phyloP scores from a whole-genome alignment of 2,797 vertebrate species.

The Cyprinodon diabolis region DNA sequence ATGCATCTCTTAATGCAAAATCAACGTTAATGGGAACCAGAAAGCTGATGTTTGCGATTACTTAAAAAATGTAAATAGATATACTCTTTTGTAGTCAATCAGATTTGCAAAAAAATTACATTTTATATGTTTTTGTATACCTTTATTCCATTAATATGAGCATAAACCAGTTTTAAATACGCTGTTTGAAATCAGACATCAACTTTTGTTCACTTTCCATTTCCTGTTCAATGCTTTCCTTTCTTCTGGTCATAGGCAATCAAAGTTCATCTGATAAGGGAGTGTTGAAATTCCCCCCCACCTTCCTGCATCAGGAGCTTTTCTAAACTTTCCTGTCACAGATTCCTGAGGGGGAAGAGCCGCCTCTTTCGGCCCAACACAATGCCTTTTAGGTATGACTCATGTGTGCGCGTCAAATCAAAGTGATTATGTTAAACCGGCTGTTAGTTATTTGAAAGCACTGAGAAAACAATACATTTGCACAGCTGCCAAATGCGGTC shows the following conservation, averaged over 20 bases:
- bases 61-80: too few relatives aligned
- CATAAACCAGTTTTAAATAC: neutral
- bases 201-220: conserved; percentile 34
- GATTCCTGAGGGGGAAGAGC: conserved; percentile 13
- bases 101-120: neutral
- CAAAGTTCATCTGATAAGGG: conserved; percentile 60
- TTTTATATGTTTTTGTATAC: neutral
- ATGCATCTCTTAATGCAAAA: too few relatives aligned
- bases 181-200: too few relatives aligned
- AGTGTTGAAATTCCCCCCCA: neutral
- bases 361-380: neutral
- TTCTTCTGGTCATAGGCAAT: conserved; percentile 42
- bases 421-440: neutral
- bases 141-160: neutral
- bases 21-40: neutral
- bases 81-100: neutral
- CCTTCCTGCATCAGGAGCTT: neutral
- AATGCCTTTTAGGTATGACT: conserved; percentile 27
- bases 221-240: conserved; percentile 39
- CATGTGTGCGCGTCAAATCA: neutral
- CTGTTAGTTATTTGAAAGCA: neutral
- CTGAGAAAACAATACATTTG: neutral
- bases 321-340: conserved; percentile 31
- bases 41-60: neutral
- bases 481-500: neutral